phyloP scores from a whole-genome alignment of 2,797 vertebrate genomes.

The Sebastes reedi region DNA sequence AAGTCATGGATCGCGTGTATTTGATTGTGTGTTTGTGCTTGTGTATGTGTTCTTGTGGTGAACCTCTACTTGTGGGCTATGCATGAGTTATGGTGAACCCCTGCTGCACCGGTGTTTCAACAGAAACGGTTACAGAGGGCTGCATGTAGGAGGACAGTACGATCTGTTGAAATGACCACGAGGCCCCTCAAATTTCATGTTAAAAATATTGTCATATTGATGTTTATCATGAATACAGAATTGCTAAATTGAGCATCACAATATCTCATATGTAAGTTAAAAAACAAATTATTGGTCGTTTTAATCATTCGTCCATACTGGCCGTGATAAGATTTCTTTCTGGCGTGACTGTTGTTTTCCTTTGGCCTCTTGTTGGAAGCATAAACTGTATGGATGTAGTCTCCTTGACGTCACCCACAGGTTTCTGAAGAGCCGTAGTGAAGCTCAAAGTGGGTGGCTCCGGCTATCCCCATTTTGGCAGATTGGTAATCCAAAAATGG shows the following conservation, averaged over 20 bases:
- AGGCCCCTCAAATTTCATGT: background rate
- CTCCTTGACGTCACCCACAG: too few species aligned
- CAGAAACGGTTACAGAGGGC: background rate
- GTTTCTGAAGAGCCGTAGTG: too few species aligned
- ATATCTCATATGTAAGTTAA: too few species aligned
- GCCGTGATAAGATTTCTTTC: too few species aligned
- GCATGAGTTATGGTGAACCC: conserved; percentile 52
- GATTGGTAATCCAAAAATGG: background rate
- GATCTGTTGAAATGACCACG: background rate
- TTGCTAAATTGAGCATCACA: background rate
- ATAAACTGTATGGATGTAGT: too few species aligned
- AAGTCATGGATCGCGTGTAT: background rate
- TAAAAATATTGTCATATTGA: background rate
- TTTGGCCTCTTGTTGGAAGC: too few species aligned
- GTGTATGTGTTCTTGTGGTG: background rate
- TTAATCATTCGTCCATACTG: too few species aligned
- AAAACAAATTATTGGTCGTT: too few species aligned
- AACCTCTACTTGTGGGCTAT: conserved; percentile 39
- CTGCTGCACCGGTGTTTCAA: background rate
- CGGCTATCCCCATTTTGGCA: too few species aligned
- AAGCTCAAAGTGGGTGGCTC: too few species aligned
- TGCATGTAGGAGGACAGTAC: background rate
- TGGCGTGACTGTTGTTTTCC: too few species aligned
- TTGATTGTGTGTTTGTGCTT: background rate
- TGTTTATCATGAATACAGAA: background rate